Evolutionary conservation across 2,113 vertebrate species (phyloP), one percentile per base, ranked within the genome.

Genomic region (Notechis scutatus): DNA sequence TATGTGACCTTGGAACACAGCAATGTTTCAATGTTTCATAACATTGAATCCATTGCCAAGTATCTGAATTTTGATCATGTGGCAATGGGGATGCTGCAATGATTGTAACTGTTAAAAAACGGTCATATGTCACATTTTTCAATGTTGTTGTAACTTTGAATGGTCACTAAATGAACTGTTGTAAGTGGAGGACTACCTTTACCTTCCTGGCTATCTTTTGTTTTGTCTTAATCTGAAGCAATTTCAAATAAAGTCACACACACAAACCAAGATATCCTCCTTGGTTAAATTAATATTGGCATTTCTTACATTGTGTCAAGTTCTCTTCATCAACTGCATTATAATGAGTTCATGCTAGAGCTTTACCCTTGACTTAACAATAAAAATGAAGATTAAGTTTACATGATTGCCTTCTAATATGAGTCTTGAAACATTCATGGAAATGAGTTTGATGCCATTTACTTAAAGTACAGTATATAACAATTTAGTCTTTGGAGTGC

Each of bases 131-230:
- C 57, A 59, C 7, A 24, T 57, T 57, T 57, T 57, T 57, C 57
- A 59, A 2, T 10, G 23, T 21, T 3, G 8, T 21, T 59, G 23
- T 59, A 59, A 8, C 57, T 59, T 59, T 59, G 23, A 59, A 59
- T 24, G 23, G 23, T 59, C 57, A 24, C 23, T 24, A 24, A 59
- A 24, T 59, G 57, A 59, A 6, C 57, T 59, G 57, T 59, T 59
- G 57, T 59, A 24, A 24, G 2, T 59, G 1, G 8, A 59, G 57
- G 57, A 59, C 57, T 57, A 57, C 21, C 56, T 23, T 6, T 23
- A 23, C 86, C 69, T 69, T 92, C 57, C 45, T 92, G 86, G 18
- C n/a, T 47, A 92, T 87, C 45, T 92, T 74, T 92, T 92, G 85
- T 57, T 64, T 64, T 92, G 57, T 59, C 11, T 59, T 92, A 92